These are phyloP conservation scores for Meandrina meandrites DNA, from an alignment of 92 coral and sea anemone species.

Conservation along the genomic window DNA sequence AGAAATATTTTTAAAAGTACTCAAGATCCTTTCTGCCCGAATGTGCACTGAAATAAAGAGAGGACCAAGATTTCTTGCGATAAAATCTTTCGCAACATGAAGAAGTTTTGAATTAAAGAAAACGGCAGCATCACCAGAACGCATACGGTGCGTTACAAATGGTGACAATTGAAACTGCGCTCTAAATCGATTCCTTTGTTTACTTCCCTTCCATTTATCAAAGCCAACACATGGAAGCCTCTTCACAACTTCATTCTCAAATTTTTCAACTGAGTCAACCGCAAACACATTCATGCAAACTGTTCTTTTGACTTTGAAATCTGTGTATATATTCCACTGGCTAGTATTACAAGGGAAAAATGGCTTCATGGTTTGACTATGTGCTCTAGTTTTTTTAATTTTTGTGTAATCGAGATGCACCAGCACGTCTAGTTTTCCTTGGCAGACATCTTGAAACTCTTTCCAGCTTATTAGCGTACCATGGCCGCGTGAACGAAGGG, in stretches of 20 bases:
- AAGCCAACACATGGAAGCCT: constrained; percentile 87
- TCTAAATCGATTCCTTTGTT: constrained; percentile 11
- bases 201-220: constrained; percentile 77
- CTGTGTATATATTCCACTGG: neutral
- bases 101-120: constrained; percentile 64
- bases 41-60: constrained; percentile 77
- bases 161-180: constrained; percentile 66
- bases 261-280: constrained; percentile 68
- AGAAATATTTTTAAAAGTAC: neutral
- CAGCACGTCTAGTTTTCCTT: constrained; percentile 67
- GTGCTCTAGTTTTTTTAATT: constrained; percentile 57
- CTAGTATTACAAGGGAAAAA: constrained; percentile 48
- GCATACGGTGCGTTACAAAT: constrained; percentile 47
- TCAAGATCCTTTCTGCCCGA: constrained; percentile 75
- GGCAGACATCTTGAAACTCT: constrained; percentile 76
- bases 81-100: constrained; percentile 63
- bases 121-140: constrained; percentile 47
- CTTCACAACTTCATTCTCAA: constrained; percentile 72
- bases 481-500: constrained; percentile 65
- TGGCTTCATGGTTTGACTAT: too few species aligned
- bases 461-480: constrained; percentile 67
- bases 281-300: constrained; percentile 66
- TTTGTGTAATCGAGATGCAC: constrained; percentile 71
- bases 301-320: neutral
- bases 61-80: constrained; percentile 55